phyloP scores from a whole-genome alignment of 2,113 vertebrate species.

The Salvelinus sp. region DNA sequence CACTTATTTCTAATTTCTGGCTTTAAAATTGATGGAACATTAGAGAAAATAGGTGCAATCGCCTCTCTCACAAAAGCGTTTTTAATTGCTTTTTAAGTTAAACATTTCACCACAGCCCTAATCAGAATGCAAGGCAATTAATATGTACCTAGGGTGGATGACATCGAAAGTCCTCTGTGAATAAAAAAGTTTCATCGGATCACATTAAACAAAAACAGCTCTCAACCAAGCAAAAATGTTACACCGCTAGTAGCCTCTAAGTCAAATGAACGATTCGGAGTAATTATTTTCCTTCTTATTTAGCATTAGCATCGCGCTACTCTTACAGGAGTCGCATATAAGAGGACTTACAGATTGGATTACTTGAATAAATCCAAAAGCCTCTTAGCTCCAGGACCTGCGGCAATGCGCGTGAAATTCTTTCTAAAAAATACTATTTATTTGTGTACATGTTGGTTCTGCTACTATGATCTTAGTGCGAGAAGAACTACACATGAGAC shows the following conservation, averaged over 20 bases:
- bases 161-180: not conserved
- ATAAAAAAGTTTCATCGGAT: too few species aligned
- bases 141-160: not conserved
- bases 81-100: not conserved
- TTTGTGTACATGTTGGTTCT: not conserved
- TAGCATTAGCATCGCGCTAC: constrained; percentile 30
- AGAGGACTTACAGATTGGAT: constrained; percentile 63
- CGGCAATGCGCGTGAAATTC: constrained; percentile 24
- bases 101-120: not conserved
- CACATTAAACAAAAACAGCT: constrained; percentile 15
- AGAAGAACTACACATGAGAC: constrained; percentile 27
- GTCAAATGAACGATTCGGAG: constrained; percentile 60
- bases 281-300: constrained; percentile 52
- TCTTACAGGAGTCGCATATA: constrained; percentile 33
- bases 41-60: too few species aligned
- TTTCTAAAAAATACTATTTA: not conserved
- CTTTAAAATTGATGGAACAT: too few species aligned
- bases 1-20: too few species aligned
- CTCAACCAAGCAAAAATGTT: constrained; percentile 28
- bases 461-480: not conserved
- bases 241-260: constrained; percentile 59
- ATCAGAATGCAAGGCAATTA: not conserved
- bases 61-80: too few species aligned
- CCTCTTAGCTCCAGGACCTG: constrained; percentile 61
- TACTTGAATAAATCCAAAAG: constrained; percentile 66